These are phyloP conservation scores for Callionymus lyra DNA, from an alignment of 2,113 vertebrate species.

Conservation along the genomic window DNA sequence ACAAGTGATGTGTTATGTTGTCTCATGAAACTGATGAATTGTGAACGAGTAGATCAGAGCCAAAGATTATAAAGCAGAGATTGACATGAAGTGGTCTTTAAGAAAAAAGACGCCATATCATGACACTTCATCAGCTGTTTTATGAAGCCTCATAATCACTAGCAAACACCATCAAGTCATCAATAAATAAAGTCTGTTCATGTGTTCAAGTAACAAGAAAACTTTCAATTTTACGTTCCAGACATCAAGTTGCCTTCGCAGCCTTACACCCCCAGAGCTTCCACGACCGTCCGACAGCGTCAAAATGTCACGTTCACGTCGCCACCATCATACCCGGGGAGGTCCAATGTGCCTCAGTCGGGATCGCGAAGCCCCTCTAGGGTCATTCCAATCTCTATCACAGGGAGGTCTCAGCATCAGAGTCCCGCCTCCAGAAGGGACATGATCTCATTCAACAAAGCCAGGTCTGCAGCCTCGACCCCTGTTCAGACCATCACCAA, in stretches of 20 bases:
- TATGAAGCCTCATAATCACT: no score
- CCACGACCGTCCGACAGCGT: conserved; percentile 56
- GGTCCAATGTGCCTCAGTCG: conserved; percentile 39
- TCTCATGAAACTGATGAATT: no score
- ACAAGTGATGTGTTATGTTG: no score
- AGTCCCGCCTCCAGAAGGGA: conserved; percentile 60
- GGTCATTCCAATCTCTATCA: conserved; percentile 44
- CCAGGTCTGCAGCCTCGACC: conserved; percentile 42
- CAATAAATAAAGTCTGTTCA: no score
- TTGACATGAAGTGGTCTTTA: no score
- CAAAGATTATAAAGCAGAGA: no score
- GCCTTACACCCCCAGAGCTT: conserved; percentile 57
- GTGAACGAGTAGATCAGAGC: no score
- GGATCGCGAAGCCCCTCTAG: conserved; percentile 46
- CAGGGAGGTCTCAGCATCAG: conserved; percentile 44
- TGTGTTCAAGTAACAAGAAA: no score
- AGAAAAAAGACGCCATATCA: no score
- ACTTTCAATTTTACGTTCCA: conserved; percentile 32
- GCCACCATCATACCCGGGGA: conserved; percentile 43
- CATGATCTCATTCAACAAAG: conserved; percentile 65
- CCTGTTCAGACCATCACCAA: conserved; percentile 15
- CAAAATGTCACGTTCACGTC: conserved; percentile 57
- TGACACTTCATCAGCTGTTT: no score
- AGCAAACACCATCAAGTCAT: no score
- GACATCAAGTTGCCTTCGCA: conserved; percentile 69